These are phyloP conservation scores for Eleginops maclovinus DNA, from an alignment of 2,113 vertebrate species.

Conservation along the genomic window DNA sequence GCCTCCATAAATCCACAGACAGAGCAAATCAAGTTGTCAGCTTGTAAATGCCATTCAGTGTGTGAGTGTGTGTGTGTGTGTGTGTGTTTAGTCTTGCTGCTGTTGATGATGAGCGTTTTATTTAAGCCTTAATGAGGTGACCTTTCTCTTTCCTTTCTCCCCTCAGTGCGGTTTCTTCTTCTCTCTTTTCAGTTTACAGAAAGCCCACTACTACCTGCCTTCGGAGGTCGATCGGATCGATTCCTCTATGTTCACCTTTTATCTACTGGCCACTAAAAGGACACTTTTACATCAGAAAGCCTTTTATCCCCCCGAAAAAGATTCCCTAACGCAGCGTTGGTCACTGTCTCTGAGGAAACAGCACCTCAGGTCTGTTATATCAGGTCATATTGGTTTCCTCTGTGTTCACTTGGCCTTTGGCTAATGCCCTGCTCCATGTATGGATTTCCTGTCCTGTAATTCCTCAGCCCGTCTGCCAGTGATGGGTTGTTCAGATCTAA, in stretches of 20 bases:
- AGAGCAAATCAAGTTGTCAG: conserved; percentile 75
- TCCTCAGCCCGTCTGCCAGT: conserved; percentile 69
- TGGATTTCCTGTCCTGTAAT: conserved; percentile 77
- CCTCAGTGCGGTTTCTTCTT: conserved; percentile 31
- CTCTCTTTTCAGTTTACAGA: conserved; percentile 26
- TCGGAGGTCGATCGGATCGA: conserved; percentile 61
- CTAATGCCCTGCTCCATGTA: conserved; percentile 65
- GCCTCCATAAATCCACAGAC: conserved; percentile 71
- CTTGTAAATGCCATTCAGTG: conserved; percentile 65
- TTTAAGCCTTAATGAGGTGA: conserved; percentile 66
- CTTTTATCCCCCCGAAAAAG: conserved; percentile 42
- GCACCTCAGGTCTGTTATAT: conserved; percentile 61
- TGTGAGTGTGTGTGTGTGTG: conserved; percentile 40
- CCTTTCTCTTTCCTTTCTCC: conserved; percentile 52
- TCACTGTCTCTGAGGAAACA: conserved; percentile 39
- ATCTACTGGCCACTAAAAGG: conserved; percentile 53
- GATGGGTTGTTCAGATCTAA: conserved; percentile 76
- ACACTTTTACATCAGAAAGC: conserved; percentile 43
- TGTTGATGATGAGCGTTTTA: conserved; percentile 55
- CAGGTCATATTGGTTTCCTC: conserved; percentile 61
- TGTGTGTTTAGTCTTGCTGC: conserved; percentile 40
- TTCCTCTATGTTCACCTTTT: conserved; percentile 57
- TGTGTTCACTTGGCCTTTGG: conserved; percentile 56
- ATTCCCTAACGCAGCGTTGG: conserved; percentile 66
- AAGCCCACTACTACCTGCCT: conserved; percentile 35